Evolutionary conservation across 2,797 vertebrate species (phyloP), one percentile per base, ranked within the genome.

Genomic region (Chelidonichthys spinosus): DNA sequence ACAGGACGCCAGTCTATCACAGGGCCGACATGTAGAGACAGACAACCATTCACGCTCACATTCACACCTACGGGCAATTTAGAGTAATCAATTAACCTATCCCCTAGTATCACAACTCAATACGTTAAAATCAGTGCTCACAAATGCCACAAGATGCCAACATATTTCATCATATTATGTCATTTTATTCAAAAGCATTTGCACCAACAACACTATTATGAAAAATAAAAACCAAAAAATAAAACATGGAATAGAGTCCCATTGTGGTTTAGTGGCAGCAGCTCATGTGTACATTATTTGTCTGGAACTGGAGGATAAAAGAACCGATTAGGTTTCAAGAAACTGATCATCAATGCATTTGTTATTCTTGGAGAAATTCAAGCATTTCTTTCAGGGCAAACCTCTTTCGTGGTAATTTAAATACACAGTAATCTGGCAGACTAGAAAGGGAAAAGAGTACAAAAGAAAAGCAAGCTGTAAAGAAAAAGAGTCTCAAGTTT

Each of bases 161-260:
- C 44, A 11, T 3, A 7, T 59, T 46, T 17, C 18, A 56, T 72
- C 47, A 76, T 61, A 79, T 77, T 85, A 74, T 83, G 37, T 87
- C 9, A 53, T 90, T 93, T 93, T 92, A 92, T 93, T 94, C 75
- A 79, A 92, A 90, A 90, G 75, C 69, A 76, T 85, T 89, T 79
- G 59, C 61, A 89, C 80, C 85, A 86, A 87, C 68, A 81, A 58
- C 79, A 84, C 72, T 80, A 88, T 78, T 79, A 81, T 76, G 13
- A 67, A 68, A 84, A 82, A 52, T 33, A 59, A 66, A 69, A 63
- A 54, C 47, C n/a, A 8, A 71, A 58, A 79, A 82, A 77, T 18
- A 11, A 9, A 50, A 63, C 44, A 47, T 25, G 25, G 49, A 78
- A 83, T n/a, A 39, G 60, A 81, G 80, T 55, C 54, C 50, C 35